Evolutionary conservation across 2,113 vertebrate genomes (phyloP), one percentile per base, ranked within the genome.

Genomic region (Alaudala cheleensis): DNA sequence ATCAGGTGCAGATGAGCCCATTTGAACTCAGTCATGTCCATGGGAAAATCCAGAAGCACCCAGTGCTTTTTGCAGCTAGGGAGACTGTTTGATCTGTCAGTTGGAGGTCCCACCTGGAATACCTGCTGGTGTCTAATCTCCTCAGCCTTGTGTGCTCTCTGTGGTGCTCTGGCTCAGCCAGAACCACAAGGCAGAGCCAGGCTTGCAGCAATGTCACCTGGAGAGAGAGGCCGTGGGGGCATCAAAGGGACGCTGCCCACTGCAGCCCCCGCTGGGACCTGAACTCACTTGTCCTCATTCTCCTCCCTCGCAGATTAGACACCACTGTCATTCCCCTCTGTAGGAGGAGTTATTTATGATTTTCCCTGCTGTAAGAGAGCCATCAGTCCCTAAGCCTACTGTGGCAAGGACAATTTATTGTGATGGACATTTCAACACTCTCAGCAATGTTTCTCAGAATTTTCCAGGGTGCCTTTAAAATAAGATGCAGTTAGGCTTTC

Each of bases 171-270:
- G 58, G 37, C 80, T 91, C 62, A 77, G 40, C 25, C 0, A 0
- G 64, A 23, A 6, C 23, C 33, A 4, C 0, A 0, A 42, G 31
- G 20, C 58, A 88, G 31, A 44, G 58, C 37, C 0, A 1, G 25
- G 12, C 39, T 66, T 1, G 1, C 18, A 57, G 50, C 3, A 1
- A 4, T 5, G 45, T 42, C 20, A 5, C 65, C 19, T 0, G 0
- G 53, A 45, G 16, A 45, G 6, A 0, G 2, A 26, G 18, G 33
- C 31, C 0, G 0, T 0, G 1, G 58, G 39, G 26, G 6, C 37
- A 84, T 29, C 40, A 33, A 45, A 83, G 45, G 34, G 23, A 54
- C 6, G 14, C 14, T 50, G 49, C 19, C 44, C 8, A 2, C 26
- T 14, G 31, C 34, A 56, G 25, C 2, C 6, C n/a, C n/a, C 4